Conservation (phyloP, 1,140 invertebrate genomes). For the Piezodorus guildinii region DNA sequence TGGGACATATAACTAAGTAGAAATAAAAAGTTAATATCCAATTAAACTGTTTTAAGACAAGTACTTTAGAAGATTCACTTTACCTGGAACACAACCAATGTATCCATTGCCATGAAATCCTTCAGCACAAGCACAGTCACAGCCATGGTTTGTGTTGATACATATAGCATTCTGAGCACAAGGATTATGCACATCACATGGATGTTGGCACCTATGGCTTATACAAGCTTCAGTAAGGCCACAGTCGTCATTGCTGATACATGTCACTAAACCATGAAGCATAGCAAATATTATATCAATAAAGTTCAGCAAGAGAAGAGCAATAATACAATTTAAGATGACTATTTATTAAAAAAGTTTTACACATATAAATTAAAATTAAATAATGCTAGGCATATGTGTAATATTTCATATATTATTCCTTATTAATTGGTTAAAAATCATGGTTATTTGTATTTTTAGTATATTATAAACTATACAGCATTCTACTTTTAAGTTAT, state of each 20-base stretch:
- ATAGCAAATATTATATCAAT: no score
- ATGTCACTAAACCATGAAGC: conserved; percentile 48
- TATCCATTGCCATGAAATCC: conserved; percentile 78
- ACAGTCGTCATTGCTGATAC: conserved; percentile 69
- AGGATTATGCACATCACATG: conserved; percentile 67
- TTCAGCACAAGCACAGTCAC: conserved; percentile 71
- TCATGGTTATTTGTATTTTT: no score
- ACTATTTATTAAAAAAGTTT: no score
- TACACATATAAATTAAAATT: no score
- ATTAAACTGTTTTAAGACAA: neutral
- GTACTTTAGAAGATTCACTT: conserved; percentile 21
- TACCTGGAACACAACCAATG: conserved; percentile 62
- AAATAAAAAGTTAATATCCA: neutral
- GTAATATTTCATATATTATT: no score
- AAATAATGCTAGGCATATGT: no score
- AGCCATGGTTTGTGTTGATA: conserved; percentile 74
- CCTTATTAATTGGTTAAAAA: no score
- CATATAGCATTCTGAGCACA: conserved; percentile 75
- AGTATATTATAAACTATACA: no score
- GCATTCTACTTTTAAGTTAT: no score
- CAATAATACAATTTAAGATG: no score
- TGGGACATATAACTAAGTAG: conserved; percentile 29
- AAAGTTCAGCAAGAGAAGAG: no score
- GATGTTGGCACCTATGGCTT: conserved; percentile 63
- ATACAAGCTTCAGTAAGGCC: conserved; percentile 68